phyloP scores from a whole-genome alignment of 2,888 invertebrate genomes.

The Luperina nickerlii region DNA sequence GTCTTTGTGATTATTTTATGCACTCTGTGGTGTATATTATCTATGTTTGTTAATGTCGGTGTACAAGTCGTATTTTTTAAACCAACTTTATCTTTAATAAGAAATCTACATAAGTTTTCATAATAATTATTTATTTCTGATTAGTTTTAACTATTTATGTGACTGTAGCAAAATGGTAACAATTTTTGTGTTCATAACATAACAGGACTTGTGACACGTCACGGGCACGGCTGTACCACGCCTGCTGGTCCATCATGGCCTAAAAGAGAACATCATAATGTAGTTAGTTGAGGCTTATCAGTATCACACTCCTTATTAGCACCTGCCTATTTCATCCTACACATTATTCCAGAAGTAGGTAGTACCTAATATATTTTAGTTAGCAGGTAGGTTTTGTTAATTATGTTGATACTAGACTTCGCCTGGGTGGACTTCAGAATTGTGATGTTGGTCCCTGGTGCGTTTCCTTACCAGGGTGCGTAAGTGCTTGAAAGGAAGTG shows the following conservation, averaged over 20 bases:
- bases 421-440: too few relatives aligned
- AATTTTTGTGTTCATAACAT: not conserved
- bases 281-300: not conserved
- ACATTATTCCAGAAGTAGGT: not conserved
- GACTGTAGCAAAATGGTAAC: slow-evolving; percentile 8
- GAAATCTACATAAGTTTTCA: not conserved
- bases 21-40: not conserved
- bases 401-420: too few relatives aligned
- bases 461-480: too few relatives aligned
- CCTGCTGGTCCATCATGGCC: not conserved
- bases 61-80: not conserved
- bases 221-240: not conserved
- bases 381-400: not conserved
- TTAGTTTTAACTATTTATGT: not conserved
- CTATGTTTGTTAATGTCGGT: not conserved
- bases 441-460: too few relatives aligned
- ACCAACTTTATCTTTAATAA: not conserved
- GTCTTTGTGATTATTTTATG: not conserved
- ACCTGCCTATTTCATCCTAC: not conserved
- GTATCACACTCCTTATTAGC: not conserved
- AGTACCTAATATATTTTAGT: not conserved
- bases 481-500: too few relatives aligned
- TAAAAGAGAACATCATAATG: not conserved
- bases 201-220: not conserved
- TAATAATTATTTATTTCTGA: not conserved